phyloP scores from a whole-genome alignment of 2,113 vertebrate genomes.

The Scalopus aquaticus region DNA sequence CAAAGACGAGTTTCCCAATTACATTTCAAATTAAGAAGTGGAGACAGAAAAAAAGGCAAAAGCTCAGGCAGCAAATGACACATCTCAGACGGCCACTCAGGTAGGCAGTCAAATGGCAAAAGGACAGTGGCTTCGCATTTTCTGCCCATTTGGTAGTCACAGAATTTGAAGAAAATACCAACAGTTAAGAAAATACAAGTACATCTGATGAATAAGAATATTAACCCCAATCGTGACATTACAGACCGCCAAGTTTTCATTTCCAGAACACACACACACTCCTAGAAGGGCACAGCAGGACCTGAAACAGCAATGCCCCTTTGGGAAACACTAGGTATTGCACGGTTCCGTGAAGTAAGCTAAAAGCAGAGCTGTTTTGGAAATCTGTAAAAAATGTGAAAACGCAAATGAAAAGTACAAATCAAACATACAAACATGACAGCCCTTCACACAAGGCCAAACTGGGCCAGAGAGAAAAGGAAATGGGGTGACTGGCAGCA shows the following conservation, averaged over 20 bases:
- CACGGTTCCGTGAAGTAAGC: neutral
- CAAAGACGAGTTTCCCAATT: neutral
- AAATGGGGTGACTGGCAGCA: no score
- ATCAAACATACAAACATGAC: accelerated
- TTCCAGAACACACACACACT: accelerated
- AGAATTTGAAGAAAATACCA: neutral
- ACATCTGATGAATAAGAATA: neutral
- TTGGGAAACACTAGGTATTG: neutral
- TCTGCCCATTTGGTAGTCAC: neutral
- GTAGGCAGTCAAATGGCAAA: neutral
- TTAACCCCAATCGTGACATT: neutral
- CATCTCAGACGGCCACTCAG: neutral
- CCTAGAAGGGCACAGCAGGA: neutral
- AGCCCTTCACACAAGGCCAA: neutral
- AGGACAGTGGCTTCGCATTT: no score
- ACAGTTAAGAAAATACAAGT: accelerated
- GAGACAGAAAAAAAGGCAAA: neutral
- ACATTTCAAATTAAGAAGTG: neutral
- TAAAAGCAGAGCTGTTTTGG: neutral
- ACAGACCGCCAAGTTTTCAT: neutral
- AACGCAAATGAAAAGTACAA: neutral
- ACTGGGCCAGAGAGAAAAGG: no score
- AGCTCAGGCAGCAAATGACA: no score
- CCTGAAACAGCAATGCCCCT: neutral
- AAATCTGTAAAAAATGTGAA: neutral